Evolutionary conservation across 2,113 vertebrate species (phyloP).

Genomic region (Archilochus colubris): DNA sequence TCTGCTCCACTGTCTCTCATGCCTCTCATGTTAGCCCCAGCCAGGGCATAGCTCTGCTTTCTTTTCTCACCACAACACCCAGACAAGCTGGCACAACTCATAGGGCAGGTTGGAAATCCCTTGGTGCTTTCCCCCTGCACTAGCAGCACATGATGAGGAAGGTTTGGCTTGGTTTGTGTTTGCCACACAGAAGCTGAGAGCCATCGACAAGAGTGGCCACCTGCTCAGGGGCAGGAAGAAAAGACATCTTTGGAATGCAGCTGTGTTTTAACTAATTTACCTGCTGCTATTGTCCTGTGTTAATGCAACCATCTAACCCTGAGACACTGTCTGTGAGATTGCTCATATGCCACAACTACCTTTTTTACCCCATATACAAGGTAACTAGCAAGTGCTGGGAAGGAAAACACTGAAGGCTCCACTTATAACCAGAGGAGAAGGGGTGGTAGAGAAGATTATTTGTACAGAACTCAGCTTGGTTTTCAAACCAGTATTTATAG

Average conservation of each 20-base stretch:
- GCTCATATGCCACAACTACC: not conserved
- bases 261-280: not conserved
- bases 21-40: not conserved
- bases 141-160: not conserved
- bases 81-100: not conserved
- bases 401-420: not conserved
- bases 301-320: not conserved
- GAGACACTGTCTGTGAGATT: not conserved
- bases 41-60: not conserved
- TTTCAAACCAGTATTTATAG: constrained; percentile 76
- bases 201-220: not conserved
- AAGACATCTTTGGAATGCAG: not conserved
- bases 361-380: not conserved
- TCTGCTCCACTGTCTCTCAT: not conserved
- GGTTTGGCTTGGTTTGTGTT: not conserved
- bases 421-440: not conserved
- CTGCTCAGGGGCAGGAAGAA: not conserved
- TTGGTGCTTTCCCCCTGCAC: not conserved
- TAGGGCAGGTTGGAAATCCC: not conserved
- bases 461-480: constrained; percentile 64
- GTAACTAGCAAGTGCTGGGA: constrained; percentile 49
- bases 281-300: not conserved
- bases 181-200: not conserved
- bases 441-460: constrained; percentile 39
- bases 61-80: not conserved